These are phyloP conservation scores for Martes martes DNA, from an alignment of 2,113 vertebrate species.

Conservation along the genomic window DNA sequence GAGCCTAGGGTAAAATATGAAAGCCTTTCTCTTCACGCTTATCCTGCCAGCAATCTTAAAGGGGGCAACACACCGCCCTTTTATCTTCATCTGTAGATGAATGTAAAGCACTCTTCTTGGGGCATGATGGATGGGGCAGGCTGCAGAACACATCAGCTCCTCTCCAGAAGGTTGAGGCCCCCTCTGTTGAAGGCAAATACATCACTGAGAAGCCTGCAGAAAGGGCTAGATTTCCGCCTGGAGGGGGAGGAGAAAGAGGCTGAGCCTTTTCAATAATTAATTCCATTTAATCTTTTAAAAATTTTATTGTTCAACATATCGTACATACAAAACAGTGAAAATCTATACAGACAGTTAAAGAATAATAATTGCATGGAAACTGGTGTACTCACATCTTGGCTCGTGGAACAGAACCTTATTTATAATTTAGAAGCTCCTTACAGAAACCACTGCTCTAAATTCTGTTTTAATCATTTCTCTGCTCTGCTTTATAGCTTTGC, in stretches of 20 bases:
- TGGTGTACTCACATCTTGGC: background rate
- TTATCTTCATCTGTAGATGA: slow-evolving; percentile 65
- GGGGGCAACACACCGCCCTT: slow-evolving; percentile 9
- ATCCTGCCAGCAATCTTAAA: slow-evolving; percentile 12
- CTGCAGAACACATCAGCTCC: background rate
- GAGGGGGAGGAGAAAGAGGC: background rate
- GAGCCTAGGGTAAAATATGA: background rate
- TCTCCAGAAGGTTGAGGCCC: slow-evolving; percentile 33
- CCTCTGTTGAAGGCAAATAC: slow-evolving; percentile 10
- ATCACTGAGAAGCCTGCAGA: background rate
- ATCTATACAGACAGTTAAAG: background rate
- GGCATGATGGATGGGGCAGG: slow-evolving; percentile 34
- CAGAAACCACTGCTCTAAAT: background rate
- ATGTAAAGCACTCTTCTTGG: slow-evolving; percentile 43
- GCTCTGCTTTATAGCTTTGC: background rate
- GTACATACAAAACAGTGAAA: background rate
- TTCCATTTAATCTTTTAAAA: background rate
- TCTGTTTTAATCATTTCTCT: background rate
- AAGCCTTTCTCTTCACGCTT: background rate
- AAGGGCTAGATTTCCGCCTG: background rate
- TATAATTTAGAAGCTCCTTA: background rate
- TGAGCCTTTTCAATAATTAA: slow-evolving; percentile 33
- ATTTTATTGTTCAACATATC: background rate
- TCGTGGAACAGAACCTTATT: background rate
- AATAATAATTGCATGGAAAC: background rate